phyloP scores from a whole-genome alignment of 2,797 vertebrate species.

The Muraenolepis orangiensis region DNA sequence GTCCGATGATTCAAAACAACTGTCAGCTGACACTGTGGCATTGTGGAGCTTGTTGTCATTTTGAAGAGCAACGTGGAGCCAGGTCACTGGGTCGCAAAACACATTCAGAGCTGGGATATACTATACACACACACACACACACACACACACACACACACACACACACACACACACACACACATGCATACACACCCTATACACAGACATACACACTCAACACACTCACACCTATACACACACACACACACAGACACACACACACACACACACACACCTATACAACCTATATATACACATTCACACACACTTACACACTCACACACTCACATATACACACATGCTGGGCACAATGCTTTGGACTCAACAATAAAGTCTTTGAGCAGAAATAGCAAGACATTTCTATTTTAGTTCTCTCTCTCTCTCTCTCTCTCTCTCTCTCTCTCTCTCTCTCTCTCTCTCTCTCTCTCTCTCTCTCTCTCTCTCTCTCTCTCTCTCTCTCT shows the following conservation, averaged over 20 bases:
- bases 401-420: constrained; percentile 35
- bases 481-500: constrained; percentile 14
- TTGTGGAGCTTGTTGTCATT: not conserved
- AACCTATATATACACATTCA: not conserved
- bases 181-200: not conserved
- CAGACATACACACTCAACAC: not conserved
- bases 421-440: constrained; percentile 13
- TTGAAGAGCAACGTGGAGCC: not conserved
- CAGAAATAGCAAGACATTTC: constrained; percentile 47
- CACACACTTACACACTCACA: not conserved
- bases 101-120: not conserved
- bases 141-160: not conserved
- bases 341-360: constrained; percentile 50
- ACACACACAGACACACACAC: too few relatives aligned
- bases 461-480: constrained; percentile 19
- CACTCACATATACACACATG: constrained; percentile 33
- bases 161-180: not conserved
- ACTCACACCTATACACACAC: not conserved
- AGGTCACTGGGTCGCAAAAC: not conserved
- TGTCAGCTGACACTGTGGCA: not conserved
- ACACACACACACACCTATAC: not conserved
- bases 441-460: constrained; percentile 13
- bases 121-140: not conserved
- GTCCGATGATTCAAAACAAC: not conserved
- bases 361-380: constrained; percentile 59